Evolutionary conservation across 2,888 invertebrate species (phyloP).

Genomic region (Xylota segnis): DNA sequence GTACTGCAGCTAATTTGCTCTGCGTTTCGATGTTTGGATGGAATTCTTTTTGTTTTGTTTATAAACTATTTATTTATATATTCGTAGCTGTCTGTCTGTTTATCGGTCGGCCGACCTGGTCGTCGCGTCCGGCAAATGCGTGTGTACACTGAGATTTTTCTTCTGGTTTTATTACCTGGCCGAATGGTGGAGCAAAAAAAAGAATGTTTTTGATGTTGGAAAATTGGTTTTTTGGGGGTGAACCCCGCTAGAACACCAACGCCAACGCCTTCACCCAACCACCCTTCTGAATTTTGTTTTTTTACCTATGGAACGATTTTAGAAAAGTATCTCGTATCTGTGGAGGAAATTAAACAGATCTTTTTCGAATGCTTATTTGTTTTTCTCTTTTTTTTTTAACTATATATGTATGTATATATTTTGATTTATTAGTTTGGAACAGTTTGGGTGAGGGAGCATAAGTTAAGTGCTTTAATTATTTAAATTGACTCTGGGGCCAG

Average conservation of each 20-base stretch:
- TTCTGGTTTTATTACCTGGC: conserved; percentile 62
- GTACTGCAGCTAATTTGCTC: conserved; percentile 67
- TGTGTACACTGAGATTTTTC: conserved; percentile 56
- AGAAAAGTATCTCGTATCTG: conserved; percentile 45
- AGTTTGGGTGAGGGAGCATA: conserved; percentile 30
- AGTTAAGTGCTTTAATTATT: conserved; percentile 72
- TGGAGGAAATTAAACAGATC: conserved; percentile 50
- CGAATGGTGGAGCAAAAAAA: neutral
- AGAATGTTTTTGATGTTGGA: conserved; percentile 59
- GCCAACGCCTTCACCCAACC: neutral
- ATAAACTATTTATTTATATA: conserved; percentile 60
- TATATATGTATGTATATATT: too few species aligned
- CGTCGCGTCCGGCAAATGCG: conserved; percentile 40
- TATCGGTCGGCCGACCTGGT: conserved; percentile 14
- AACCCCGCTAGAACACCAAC: neutral
- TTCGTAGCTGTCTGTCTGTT: conserved; percentile 33
- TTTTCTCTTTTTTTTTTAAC: conserved; percentile 1
- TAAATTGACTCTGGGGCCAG: conserved; percentile 42
- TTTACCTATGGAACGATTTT: conserved; percentile 18
- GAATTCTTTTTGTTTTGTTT: conserved; percentile 52
- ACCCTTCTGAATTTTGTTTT: neutral
- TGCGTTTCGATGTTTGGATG: conserved; percentile 41
- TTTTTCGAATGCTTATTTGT: neutral
- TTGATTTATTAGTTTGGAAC: conserved; percentile 57
- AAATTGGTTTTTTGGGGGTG: conserved; percentile 50